Conservation (phyloP, 2,797 vertebrate species). For the Pagetopsis macropterus region DNA sequence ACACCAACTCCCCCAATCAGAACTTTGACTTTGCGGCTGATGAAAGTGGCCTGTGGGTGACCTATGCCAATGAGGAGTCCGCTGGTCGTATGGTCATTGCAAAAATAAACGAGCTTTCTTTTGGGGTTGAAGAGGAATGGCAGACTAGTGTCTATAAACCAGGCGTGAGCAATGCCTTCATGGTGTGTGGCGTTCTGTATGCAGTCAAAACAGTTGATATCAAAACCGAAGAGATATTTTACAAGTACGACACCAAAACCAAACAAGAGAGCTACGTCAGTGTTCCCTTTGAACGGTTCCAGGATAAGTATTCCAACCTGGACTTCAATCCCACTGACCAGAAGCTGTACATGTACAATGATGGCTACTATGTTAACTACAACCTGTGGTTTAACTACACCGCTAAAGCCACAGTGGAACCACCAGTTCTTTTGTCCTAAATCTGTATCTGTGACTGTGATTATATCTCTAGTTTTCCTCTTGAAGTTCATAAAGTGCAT, state of each 20-base stretch:
- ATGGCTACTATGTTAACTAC: conserved; percentile 79
- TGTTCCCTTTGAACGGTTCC: conserved; percentile 75
- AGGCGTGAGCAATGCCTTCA: conserved; percentile 75
- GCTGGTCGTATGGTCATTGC: conserved; percentile 76
- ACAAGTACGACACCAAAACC: conserved; percentile 77
- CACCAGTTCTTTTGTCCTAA: conserved; percentile 25
- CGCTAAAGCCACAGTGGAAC: conserved; percentile 25
- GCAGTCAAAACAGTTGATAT: conserved; percentile 71
- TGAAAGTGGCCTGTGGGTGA: conserved; percentile 84
- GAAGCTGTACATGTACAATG: conserved; percentile 82
- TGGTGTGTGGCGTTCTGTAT: conserved; percentile 81
- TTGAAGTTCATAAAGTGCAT: not conserved
- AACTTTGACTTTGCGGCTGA: conserved; percentile 84
- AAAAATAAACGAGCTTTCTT: conserved; percentile 72
- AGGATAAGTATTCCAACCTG: conserved; percentile 68
- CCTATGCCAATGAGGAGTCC: conserved; percentile 76
- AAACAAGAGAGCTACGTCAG: conserved; percentile 67
- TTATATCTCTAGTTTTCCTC: not conserved
- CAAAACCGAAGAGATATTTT: conserved; percentile 79
- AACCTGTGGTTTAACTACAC: conserved; percentile 74
- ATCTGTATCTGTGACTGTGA: conserved; percentile 12
- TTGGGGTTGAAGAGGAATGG: conserved; percentile 72
- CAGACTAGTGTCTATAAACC: conserved; percentile 73
- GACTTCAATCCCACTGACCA: conserved; percentile 81
- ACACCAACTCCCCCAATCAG: conserved; percentile 69